Conservation (phyloP, 2,113 vertebrate species). For the Leptobrachium ailaonicum region DNA sequence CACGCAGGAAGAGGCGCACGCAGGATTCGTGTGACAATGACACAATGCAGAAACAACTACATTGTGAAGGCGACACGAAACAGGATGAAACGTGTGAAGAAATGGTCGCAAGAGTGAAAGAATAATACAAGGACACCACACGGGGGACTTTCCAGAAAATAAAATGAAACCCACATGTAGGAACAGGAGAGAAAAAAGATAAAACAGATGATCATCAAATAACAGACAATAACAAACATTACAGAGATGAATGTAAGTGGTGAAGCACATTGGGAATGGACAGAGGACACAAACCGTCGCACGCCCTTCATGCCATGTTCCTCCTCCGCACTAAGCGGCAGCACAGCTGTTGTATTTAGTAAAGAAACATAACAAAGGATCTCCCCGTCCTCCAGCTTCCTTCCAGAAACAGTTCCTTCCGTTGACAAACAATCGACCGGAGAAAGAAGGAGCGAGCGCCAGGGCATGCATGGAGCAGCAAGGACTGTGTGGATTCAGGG, state of each 20-base stretch:
- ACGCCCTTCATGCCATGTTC: neutral
- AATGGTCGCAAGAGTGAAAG: no score
- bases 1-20: no score
- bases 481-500: neutral
- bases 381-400: slow-evolving; percentile 61
- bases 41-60: no score
- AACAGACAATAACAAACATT: neutral
- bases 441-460: slow-evolving; percentile 50
- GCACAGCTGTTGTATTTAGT: slow-evolving; percentile 62
- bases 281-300: neutral
- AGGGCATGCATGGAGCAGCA: slow-evolving; percentile 5
- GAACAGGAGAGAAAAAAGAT: no score
- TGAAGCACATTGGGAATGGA: neutral
- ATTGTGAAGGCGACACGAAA: no score
- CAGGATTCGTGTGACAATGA: no score
- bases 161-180: neutral
- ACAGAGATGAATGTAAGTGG: neutral
- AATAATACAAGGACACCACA: neutral
- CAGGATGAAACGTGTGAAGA: no score
- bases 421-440: slow-evolving; percentile 65
- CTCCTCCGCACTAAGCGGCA: neutral
- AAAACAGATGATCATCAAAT: no score
- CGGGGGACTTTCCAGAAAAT: neutral
- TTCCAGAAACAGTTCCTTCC: slow-evolving; percentile 69
- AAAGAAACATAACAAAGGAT: slow-evolving; percentile 65